Base-by-base conservation (phyloP, 2,797 vertebrate genomes). In the Valencia hispanica region DNA sequence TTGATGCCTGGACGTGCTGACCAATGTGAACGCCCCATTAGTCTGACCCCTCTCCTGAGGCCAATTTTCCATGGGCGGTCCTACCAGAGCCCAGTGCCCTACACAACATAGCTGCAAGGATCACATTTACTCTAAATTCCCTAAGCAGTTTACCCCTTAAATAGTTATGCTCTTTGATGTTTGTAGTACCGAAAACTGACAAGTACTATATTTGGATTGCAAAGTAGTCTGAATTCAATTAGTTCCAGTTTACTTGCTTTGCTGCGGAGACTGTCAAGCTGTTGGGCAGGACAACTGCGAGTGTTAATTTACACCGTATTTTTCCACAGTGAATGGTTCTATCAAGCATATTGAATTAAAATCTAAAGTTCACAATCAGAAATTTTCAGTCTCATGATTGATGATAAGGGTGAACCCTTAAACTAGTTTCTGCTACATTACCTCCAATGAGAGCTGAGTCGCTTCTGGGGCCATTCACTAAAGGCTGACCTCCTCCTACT, bases 371-470 rank as follows among this genome's bases (percentile, higher is more conserved):
- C 8, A 53, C 47, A 17, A 20, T 59, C 15, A 59, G 39, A 68
- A 6, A 18, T 0, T 69, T 69, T 47, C 36, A 20, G n/a, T 48
- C 32, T 75, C 36, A 25, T 73, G 61, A 72, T 50, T 48, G 71
- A 75, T 27, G 68, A 73, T 48, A 73, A 61, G 41, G 36, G 25
- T 22, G 63, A 39, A 74, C 53, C 50, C 27, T 57, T 65, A 69
- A 66, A 73, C 39, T 34, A 3, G 0, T 72, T 79, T 59, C 69
- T 79, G 84, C 95, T 96, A 43, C 55, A 32, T 45, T 88, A 98
- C 98, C 98, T 97, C 97, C 97, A 89, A 99, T 97, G 79, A 99
- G 89, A 85, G 96, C 97, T 72, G 97, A 97, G 91, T 97, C 96
- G 74, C 90, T 96, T 93, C 87, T 95, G 91, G 96, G 94, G 84